phyloP scores from a whole-genome alignment of 2,888 invertebrate species.

The Caradrina clavipalpis region DNA sequence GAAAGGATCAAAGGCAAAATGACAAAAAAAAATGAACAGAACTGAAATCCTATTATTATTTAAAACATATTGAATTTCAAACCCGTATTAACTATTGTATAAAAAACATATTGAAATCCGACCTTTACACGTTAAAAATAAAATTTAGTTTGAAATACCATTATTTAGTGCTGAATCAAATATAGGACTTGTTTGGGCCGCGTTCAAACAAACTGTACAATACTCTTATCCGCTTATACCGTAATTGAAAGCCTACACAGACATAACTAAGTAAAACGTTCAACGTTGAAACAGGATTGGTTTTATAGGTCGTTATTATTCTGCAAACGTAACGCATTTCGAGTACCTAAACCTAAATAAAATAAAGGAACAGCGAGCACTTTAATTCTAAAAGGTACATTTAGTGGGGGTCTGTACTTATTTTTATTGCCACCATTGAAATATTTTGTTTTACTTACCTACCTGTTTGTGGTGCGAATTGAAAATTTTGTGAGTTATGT shows the following conservation, averaged over 20 bases:
- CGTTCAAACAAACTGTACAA: conserved; percentile 5
- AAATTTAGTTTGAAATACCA: background rate
- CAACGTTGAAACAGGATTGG: conserved; percentile 54
- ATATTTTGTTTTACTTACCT: conserved; percentile 58
- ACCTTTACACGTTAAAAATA: background rate
- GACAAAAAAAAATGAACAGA: no score
- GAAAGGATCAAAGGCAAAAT: no score
- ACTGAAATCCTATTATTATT: no score
- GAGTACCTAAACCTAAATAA: conserved; percentile 65
- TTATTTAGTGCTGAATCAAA: conserved; percentile 8
- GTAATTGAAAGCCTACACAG: conserved; percentile 44
- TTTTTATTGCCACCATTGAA: conserved; percentile 61
- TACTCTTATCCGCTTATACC: conserved; percentile 17
- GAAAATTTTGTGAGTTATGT: conserved; percentile 34
- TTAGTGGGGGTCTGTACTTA: conserved; percentile 52
- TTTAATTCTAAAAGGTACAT: conserved; percentile 65
- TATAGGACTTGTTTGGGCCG: background rate
- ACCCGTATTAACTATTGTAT: background rate
- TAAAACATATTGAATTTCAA: conserved; percentile 1
- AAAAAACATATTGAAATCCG: background rate
- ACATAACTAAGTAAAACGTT: conserved; percentile 49
- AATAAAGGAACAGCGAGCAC: conserved; percentile 60
- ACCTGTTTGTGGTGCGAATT: conserved; percentile 48
- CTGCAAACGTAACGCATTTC: conserved; percentile 56
- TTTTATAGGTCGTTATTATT: conserved; percentile 63